Evolutionary conservation across 2,113 vertebrate species (phyloP).

Genomic region (Crotalus helleri): DNA sequence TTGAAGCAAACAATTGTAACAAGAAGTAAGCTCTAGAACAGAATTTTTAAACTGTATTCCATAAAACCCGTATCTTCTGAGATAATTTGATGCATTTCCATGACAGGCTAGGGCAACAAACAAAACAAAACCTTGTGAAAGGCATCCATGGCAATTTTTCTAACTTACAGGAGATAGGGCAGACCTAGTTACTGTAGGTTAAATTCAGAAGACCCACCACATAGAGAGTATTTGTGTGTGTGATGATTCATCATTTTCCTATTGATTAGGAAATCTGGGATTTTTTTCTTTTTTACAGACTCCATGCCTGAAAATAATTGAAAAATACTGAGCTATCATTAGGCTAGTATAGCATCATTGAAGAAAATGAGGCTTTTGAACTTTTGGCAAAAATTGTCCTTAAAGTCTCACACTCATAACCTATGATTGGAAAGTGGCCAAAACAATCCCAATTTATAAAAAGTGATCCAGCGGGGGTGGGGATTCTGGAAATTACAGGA

Average conservation of each 20-base stretch:
- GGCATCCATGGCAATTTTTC: background rate
- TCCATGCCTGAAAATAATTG: background rate
- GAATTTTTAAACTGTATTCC: background rate
- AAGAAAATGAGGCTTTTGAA: background rate
- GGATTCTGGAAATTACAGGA: background rate
- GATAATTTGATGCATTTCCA: background rate
- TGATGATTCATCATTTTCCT: background rate
- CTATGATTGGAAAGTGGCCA: background rate
- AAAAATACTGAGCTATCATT: background rate
- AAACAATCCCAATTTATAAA: background rate
- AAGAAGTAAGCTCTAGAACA: background rate
- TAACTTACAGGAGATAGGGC: background rate
- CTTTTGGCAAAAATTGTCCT: background rate
- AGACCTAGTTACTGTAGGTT: background rate
- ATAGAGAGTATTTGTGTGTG: background rate
- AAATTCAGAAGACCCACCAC: background rate
- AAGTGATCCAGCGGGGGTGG: background rate
- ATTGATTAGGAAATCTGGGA: background rate
- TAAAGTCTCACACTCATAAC: background rate
- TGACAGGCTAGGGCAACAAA: background rate
- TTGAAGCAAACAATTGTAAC: background rate
- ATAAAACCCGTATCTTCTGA: background rate
- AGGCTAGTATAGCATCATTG: background rate
- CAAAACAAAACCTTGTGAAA: background rate
- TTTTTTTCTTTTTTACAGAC: background rate